Evolutionary conservation across 2,113 vertebrate species (phyloP).

Genomic region (Ptilorrhoa leucosticta): DNA sequence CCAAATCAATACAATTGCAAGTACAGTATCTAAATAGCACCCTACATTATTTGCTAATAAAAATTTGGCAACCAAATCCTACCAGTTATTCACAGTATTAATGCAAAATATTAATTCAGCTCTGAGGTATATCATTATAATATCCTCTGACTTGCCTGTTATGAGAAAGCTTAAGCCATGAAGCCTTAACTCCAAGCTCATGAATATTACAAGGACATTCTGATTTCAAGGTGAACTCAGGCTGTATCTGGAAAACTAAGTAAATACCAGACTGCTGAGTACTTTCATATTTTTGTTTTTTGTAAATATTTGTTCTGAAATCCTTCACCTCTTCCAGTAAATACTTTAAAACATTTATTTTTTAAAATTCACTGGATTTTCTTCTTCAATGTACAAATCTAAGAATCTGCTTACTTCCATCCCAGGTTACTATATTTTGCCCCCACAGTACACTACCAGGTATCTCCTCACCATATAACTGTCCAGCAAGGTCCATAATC

Average conservation of each 20-base stretch:
- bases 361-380: neutral
- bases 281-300: neutral
- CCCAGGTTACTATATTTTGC: neutral
- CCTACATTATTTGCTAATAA: neutral
- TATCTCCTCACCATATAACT: slow-evolving; percentile 79
- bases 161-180: neutral
- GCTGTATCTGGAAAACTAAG: neutral
- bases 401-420: neutral
- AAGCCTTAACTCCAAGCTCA: neutral
- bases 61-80: neutral
- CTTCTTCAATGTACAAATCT: neutral
- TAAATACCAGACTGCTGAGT: neutral
- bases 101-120: neutral
- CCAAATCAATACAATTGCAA: neutral
- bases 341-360: neutral
- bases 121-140: neutral
- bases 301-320: neutral
- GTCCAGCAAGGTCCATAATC: slow-evolving; percentile 77
- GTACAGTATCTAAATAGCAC: neutral
- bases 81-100: neutral
- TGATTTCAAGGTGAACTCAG: neutral
- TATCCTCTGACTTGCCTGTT: neutral
- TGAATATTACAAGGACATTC: neutral
- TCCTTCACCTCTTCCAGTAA: neutral
- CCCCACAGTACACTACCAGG: neutral